Conservation (phyloP, 2,888 invertebrate genomes). For the Malthinus seriepunctatus region DNA sequence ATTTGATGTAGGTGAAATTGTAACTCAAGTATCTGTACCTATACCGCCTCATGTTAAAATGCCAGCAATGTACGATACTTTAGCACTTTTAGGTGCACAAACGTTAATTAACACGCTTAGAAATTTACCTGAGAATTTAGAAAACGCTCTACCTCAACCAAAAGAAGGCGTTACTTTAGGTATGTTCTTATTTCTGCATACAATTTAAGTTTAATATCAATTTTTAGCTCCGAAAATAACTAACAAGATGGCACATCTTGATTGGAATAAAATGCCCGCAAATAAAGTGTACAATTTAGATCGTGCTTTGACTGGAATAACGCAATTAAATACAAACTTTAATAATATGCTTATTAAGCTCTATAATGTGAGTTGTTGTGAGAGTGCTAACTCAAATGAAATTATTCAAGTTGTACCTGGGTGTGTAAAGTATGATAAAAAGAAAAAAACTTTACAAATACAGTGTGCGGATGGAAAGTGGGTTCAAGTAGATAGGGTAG, state of each 20-base stretch:
- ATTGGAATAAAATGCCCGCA: constrained; percentile 69
- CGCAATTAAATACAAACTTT: constrained; percentile 66
- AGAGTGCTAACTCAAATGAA: constrained; percentile 9
- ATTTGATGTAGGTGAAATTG: constrained; percentile 80
- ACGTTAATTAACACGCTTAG: constrained; percentile 66
- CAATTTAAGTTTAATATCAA: constrained; percentile 19
- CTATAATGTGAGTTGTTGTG: constrained; percentile 52
- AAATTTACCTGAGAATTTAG: constrained; percentile 63
- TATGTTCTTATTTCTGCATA: constrained; percentile 50
- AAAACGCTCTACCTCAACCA: constrained; percentile 64
- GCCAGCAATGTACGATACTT: constrained; percentile 65
- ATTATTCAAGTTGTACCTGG: constrained; percentile 56
- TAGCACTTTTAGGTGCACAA: constrained; percentile 71
- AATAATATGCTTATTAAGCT: constrained; percentile 65
- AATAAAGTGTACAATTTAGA: constrained; percentile 69
- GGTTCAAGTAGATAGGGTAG: constrained; percentile 67
- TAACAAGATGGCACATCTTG: constrained; percentile 62
- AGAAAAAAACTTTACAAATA: constrained; percentile 63
- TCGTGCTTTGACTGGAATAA: constrained; percentile 69
- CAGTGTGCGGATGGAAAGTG: constrained; percentile 68
- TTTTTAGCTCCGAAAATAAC: constrained; percentile 76
- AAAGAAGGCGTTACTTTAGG: constrained; percentile 69
- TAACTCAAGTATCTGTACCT: constrained; percentile 61
- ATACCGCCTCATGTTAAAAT: constrained; percentile 64
- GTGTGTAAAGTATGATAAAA: constrained; percentile 62